Evolutionary conservation across 2,113 vertebrate species (phyloP), one percentile per base, ranked within the genome.

Genomic region (Oreochromis tanganicae): DNA sequence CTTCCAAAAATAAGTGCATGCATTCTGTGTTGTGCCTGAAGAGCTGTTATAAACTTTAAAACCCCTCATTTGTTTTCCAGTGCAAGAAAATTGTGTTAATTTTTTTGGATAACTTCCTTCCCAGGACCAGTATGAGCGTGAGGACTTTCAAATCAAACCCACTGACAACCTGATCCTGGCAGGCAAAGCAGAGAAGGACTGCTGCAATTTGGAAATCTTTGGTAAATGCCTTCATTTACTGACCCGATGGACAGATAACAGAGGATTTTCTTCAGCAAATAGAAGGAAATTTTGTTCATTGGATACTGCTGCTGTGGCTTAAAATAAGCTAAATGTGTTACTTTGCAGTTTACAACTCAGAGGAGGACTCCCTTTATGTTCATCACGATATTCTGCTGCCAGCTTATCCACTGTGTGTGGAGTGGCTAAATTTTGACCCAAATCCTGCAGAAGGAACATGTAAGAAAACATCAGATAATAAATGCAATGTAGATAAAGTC

Each of bases 381-480:
- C 99, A 99, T 93, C 99, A 99, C 59, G 97, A 99, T 82, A 97
- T 99, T 17, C 94, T 99, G 78, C 94, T 99, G 86, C 98, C 98
- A 27, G 98, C 98, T 2, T 99, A 99, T 85, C 99, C 99, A 5
- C 96, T 99, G 27, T 97, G 98, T 92, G 93, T 98, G 79, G 98
- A 99, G 84, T 99, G 98, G 98, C 93, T 99, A 46, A 97, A 98
- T 95, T 99, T 99, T 95, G 98, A 99, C 94, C 98, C 98, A 14
- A 98, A 85, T 86, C 97, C 98, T 1, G 97, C 97, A 56, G 97
- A 98, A 87, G 93, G 96, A 85, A 19, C 85, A 84, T 97, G 98
- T 99, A 95, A 96, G 61, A 81, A 52, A 41, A 46, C 19, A 9
- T 63, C 75, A 56, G 21, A 17, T 56, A 13, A 56, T 55, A 21